A percentile compares a stretch with the other conserved stretches of the same genome.
These are phyloP conservation scores for Elanoides forficatus DNA, from an alignment of 2,113 vertebrate genomes.

Conservation along the genomic window DNA sequence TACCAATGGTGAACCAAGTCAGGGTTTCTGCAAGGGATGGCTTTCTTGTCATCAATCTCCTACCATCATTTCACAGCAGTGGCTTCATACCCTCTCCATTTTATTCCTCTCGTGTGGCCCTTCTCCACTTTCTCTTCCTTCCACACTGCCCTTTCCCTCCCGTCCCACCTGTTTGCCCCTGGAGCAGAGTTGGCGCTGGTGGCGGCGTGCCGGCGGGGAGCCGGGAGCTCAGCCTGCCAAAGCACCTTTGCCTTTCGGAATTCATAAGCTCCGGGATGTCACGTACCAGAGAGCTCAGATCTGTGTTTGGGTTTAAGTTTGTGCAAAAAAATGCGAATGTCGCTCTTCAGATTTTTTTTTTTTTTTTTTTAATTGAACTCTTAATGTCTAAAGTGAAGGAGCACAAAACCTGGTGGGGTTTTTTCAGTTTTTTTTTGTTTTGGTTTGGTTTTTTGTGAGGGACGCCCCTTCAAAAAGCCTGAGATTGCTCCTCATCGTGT, in stretches of 20 bases:
- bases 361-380: background rate
- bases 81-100: background rate
- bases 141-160: background rate
- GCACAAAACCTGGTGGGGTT: background rate
- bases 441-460: background rate
- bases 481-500: background rate
- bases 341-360: background rate
- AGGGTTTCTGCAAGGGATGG: background rate
- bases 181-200: background rate
- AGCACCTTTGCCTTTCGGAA: background rate
- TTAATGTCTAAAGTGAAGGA: background rate
- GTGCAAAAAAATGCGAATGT: background rate
- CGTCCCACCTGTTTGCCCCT: background rate
- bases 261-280: background rate
- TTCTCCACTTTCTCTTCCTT: background rate
- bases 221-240: background rate
- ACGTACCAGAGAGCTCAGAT: background rate
- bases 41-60: background rate
- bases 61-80: background rate
- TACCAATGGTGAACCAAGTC: background rate
- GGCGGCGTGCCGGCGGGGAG: accelerated
- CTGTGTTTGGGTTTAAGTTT: background rate
- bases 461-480: background rate
- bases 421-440: no score
- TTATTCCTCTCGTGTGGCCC: background rate